Evolutionary conservation across 2,797 vertebrate species (phyloP), one percentile per base, ranked within the genome.

Genomic region (Bovichtus diacanthus): DNA sequence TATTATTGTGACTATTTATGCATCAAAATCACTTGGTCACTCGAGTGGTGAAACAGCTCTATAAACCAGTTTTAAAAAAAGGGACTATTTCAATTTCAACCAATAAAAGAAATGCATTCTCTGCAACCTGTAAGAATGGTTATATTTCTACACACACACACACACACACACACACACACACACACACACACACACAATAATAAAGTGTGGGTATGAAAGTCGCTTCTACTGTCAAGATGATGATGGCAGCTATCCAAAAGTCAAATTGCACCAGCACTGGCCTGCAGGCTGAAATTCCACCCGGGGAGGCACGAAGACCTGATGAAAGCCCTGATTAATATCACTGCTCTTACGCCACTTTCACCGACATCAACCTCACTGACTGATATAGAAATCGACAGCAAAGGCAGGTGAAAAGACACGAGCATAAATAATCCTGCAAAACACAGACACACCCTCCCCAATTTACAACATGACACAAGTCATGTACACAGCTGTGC

Each of bases 271-370:
- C 54, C 12, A 0, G 51, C 68, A 34, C 5, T 2, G 2, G 53
- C 76, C 65, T 74, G 58, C 54, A 39, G 77, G 68, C 67, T 78
- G 72, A 71, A 65, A 82, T 81, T 83, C 63, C 65, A 79, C 38
- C 65, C 31, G 31, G 4, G 27, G 67, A 78, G 12, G 47, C 56
- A 71, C 4, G 7, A 54, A 56, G 44, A 23, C 21, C 6, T 2
- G 64, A 44, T 69, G 72, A 83, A 46, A 69, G 61, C 29, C 27
- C 31, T 44, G n/a, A 84, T 78, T 86, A 65, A 85, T 56, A 61
- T 31, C 56, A 36, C 50, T 8, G 36, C 3, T 25, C 23, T 46
- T 16, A 10, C 7, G 7, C 39, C 9, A 5, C 36, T 60, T 38
- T 49, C n/a, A 13, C 43, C 43, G 55, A 43, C 29, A 53, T 44